Evolutionary conservation across 2,113 vertebrate genomes (phyloP), one percentile per base, ranked within the genome.

Genomic region (Lepisosteus oculatus): DNA sequence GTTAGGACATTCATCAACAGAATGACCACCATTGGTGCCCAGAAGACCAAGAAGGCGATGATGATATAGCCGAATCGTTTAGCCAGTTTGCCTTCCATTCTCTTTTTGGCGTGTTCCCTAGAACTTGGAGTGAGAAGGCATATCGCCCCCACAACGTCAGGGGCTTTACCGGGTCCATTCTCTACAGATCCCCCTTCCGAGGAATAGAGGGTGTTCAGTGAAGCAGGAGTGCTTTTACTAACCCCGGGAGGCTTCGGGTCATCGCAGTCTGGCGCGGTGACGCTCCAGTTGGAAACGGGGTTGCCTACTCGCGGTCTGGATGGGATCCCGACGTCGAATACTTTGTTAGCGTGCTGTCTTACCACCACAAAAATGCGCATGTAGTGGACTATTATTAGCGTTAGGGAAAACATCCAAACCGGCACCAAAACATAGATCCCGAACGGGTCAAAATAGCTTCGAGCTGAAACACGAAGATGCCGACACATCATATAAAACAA

Each of bases 1-100:
- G 17, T 29, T 29, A 29, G 17, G 76, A 77, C 69, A 47, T 77
- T 77, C 43, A 86, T 63, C 3, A 85, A 42, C 51, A 87, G 54
- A 56, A 80, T 68, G 3, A 85, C 72, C 59, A 87, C 80, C 78
- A 87, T 76, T 3, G 86, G 87, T 15, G 81, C n/a, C 85, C 89
- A 89, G 72, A 84, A 83, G 0, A 88, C 69, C 4, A 79, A 79
- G 75, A 84, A 85, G 0, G 78, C 79, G 3, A 85, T 77, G 69
- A 85, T 85, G 3, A 87, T 87, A 73, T 85, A 89, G 2, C 87
- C 85, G 13, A 86, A 85, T 0, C 89, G 77, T 79, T 85, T 82
- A 8, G 86, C 86, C 70, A 90, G 55, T 62, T 72, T 85, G 11
- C 85, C 83, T 71, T 89, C 87, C 71, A 81, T 65, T 29, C 66